Conservation (phyloP, 2,113 vertebrate genomes). For the Beaufortia kweichowensis region DNA sequence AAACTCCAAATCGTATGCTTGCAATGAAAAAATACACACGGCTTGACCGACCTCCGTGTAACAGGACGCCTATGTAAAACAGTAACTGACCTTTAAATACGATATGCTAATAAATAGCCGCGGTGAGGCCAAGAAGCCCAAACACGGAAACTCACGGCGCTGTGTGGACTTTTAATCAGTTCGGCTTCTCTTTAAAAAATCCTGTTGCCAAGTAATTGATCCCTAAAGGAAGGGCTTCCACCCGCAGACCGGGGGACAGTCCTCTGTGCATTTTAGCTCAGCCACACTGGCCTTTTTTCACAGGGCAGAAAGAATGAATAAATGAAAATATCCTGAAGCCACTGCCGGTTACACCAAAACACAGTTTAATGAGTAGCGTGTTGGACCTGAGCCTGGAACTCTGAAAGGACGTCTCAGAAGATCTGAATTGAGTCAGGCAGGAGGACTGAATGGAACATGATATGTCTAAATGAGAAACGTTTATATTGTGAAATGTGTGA, state of each 20-base stretch:
- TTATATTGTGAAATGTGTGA: background rate
- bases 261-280: conserved; percentile 45
- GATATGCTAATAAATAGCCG: conserved; percentile 79
- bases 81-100: conserved; percentile 77
- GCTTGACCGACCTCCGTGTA: conserved; percentile 63
- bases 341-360: background rate
- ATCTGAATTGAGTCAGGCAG: background rate
- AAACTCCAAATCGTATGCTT: background rate
- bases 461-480: background rate
- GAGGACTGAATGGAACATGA: background rate
- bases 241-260: background rate
- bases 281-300: background rate
- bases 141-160: conserved; percentile 72
- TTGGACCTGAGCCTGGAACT: background rate
- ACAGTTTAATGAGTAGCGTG: background rate
- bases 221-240: conserved; percentile 75
- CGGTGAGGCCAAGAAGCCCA: conserved; percentile 64
- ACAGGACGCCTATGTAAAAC: conserved; percentile 69
- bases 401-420: background rate
- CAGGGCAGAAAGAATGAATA: background rate
- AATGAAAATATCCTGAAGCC: conserved; percentile 28
- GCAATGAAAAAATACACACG: conserved; percentile 61
- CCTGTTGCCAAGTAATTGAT: conserved; percentile 77
- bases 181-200: conserved; percentile 68
- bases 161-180: conserved; percentile 73